A percentile compares a stretch with the other conserved stretches of the same genome.
Evolutionary conservation across 2,888 invertebrate genomes (phyloP).

Genomic region (Apamea sordens): DNA sequence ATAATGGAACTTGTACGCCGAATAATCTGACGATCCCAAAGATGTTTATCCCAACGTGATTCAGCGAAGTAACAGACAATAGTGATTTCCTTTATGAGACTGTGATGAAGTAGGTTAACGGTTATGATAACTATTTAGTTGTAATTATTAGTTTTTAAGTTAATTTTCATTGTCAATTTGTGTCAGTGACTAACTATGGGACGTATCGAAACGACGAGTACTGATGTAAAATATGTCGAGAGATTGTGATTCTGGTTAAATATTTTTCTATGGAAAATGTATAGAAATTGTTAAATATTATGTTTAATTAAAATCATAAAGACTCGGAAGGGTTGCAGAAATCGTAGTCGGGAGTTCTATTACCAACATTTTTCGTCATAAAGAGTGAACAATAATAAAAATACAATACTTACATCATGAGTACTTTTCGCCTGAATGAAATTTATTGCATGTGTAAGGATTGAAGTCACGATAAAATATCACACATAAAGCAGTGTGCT

Average conservation of each 20-base stretch:
- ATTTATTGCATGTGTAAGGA: slow-evolving; percentile 44
- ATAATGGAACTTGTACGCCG: slow-evolving; percentile 26
- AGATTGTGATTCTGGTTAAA: slow-evolving; percentile 20
- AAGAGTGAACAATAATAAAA: slow-evolving; percentile 5
- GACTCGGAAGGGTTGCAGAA: slow-evolving; percentile 27
- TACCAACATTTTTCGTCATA: slow-evolving; percentile 7
- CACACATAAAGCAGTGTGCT: slow-evolving; percentile 1
- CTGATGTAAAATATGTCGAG: slow-evolving; percentile 6
- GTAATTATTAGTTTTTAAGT: slow-evolving; percentile 57
- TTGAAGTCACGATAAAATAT: slow-evolving; percentile 11
- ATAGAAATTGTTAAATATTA: slow-evolving; percentile 9
- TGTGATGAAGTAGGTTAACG: slow-evolving; percentile 83
- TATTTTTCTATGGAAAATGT: slow-evolving; percentile 36
- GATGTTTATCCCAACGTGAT: slow-evolving; percentile 75
- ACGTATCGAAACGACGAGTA: slow-evolving; percentile 12
- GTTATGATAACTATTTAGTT: slow-evolving; percentile 67
- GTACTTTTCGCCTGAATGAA: slow-evolving; percentile 38
- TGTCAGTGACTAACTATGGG: slow-evolving; percentile 21
- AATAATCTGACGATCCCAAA: slow-evolving; percentile 58
- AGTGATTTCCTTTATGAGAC: slow-evolving; percentile 86
- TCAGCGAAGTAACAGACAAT: slow-evolving; percentile 74
- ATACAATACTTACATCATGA: slow-evolving; percentile 25
- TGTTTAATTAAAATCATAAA: slow-evolving; percentile 7
- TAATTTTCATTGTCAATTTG: slow-evolving; percentile 44
- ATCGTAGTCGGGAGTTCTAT: neutral